Base-by-base conservation (phyloP, 1,140 invertebrate species). In the Zaprionus ghesquierei region DNA sequence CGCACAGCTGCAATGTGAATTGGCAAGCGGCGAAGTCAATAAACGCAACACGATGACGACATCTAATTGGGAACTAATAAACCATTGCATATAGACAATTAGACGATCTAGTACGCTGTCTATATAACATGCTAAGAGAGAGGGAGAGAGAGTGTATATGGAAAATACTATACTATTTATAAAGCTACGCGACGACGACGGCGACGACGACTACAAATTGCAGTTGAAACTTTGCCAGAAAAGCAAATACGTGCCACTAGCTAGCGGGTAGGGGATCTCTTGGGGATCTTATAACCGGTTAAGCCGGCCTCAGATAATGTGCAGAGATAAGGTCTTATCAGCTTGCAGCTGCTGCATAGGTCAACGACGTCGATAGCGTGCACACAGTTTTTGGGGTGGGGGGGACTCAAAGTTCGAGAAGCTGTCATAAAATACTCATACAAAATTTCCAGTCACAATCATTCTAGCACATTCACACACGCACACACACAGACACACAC, bases 151-250 rank as follows among this genome's bases (percentile, higher is more conserved):
- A 22, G n/a, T 13, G 29, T 6, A 69, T 66, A 29, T 69, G 70
- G 49, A 65, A 61, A 29, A 9, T 6, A 2, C 54, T 68, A 66
- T 72, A 75, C 81, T 86, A 86, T 86, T 86, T 86, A 68, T 86
- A 86, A 87, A 81, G 54, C 56, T 58, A 73, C 64, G 15, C 10
- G 29, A 44, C 58, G 49, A 56, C 58, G 22, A 60, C 60, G 51
- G n/a, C n/a, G n/a, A n/a, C n/a, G n/a, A n/a, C 63, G 23, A 46
- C 70, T 62, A 68, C 75, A 87, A 79, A 73, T 87, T 86, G 79
- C 81, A 76, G 71, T 82, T 86, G 81, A 76, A 73, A 62, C 31
- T 20, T 50, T 86, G 81, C 81, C 81, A 86, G 18, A 70, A 27
- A 68, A 69, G 46, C 59, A 75, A 77, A 62, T n/a, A n/a, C n/a